Base-by-base conservation (phyloP, 1,140 invertebrate genomes). In the Heliconius melpomene region DNA sequence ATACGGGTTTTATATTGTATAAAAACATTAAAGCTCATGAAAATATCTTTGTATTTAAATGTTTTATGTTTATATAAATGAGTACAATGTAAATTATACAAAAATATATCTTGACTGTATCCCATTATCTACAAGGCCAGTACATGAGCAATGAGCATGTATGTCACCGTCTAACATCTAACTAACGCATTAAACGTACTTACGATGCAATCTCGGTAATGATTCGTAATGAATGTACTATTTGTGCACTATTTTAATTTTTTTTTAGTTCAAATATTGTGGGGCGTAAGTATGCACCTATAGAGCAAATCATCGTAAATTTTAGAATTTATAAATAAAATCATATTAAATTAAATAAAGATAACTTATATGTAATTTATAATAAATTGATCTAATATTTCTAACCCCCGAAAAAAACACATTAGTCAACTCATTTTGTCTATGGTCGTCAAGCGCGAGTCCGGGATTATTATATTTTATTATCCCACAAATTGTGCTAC, bases 401-500 rank as follows among this genome's bases (percentile, higher is more conserved):
- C 13, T 16, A 66, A 40, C 74, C 74, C 74, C 74, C 32, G 32
- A 26, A 70, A 74, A 73, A 75, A 74, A 54, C 32, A 82, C 75
- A 83, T 82, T 80, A 76, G 60, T 66, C 20, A 72, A 57, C 74
- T 74, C 74, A 80, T 77, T 76, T 74, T 78, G 78, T 82, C 79
- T 81, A 76, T 83, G 75, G 80, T 81, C 79, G 73, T 81, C 79
- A 81, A 81, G 75, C 82, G 78, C 84, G 66, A 75, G 70, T 50
- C 70, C 66, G 81, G 83, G 83, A 87, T 89, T 91, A 93, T 93
- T 91, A 91, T 90, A 89, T 88, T 92, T 91, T 92, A 91, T 92
- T 92, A 89, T 87, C 85, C 88, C 90, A 90, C 91, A 92, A 93
- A 92, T 92, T 89, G 89, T 88, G 78, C 83, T 86, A 84, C 84